Conservation (phyloP, 2,888 invertebrate species). For the Eubasilissa splendida region DNA sequence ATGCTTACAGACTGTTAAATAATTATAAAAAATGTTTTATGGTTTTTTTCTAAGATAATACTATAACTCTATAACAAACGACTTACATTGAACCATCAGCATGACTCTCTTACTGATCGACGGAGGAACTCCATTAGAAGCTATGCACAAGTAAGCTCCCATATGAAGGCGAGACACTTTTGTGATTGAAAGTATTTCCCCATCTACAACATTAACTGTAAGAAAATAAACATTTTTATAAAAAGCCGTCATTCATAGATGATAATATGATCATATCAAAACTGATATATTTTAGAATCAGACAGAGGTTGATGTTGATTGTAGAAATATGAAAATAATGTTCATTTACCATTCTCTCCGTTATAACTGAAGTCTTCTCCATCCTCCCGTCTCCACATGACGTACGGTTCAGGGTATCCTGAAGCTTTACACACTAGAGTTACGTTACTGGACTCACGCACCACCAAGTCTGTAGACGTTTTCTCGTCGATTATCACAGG, state of each 20-base stretch:
- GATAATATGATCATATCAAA: constrained; percentile 31
- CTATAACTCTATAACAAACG: background rate
- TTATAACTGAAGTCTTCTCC: constrained; percentile 91
- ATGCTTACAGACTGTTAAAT: too few species aligned
- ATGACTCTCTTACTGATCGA: constrained; percentile 90
- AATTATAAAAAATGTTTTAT: too few species aligned
- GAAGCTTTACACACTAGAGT: constrained; percentile 90
- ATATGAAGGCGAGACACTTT: constrained; percentile 90
- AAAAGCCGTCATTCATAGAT: too few species aligned
- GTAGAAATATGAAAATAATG: background rate
- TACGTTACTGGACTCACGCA: constrained; percentile 90
- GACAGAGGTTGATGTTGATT: too few species aligned
- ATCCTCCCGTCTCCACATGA: constrained; percentile 94
- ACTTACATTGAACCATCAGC: constrained; percentile 87
- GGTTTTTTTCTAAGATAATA: background rate
- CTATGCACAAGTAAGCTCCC: constrained; percentile 85
- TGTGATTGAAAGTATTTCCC: constrained; percentile 87
- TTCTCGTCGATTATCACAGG: constrained; percentile 91
- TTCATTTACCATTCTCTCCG: constrained; percentile 81
- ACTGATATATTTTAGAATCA: background rate
- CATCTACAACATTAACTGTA: constrained; percentile 90
- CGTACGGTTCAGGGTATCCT: constrained; percentile 92
- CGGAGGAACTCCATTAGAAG: constrained; percentile 89
- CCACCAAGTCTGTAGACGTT: constrained; percentile 94
- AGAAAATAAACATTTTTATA: constrained; percentile 58